Percentiles rank a stretch among this genome's conserved stretches.
Conservation (phyloP, 2,113 vertebrate genomes). For the Apteryx owenii region DNA sequence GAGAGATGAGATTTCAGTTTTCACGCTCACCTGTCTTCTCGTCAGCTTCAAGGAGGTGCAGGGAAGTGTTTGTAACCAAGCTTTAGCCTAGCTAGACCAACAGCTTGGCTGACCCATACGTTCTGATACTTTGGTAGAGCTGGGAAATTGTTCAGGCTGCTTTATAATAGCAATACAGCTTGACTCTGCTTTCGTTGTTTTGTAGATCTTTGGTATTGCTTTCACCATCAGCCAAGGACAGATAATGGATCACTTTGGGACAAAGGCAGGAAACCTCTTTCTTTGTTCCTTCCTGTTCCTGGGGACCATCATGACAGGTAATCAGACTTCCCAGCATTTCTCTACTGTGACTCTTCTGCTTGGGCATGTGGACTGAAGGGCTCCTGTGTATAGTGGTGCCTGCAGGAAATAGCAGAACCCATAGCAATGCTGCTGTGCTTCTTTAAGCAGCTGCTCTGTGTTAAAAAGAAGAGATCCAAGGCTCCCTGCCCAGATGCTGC, state of each 20-base stretch:
- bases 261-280: constrained; percentile 88
- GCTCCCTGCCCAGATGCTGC: neutral
- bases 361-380: neutral
- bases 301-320: constrained; percentile 89
- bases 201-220: constrained; percentile 93
- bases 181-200: constrained; percentile 19
- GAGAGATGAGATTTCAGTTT: neutral
- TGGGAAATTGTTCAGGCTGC: neutral
- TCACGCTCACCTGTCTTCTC: neutral
- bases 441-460: neutral
- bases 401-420: neutral
- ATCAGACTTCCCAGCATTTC: neutral
- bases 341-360: neutral
- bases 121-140: neutral
- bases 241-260: constrained; percentile 86
- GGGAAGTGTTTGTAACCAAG: neutral
- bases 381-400: neutral
- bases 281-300: constrained; percentile 87
- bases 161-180: neutral
- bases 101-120: neutral
- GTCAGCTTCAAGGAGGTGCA: neutral
- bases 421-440: neutral
- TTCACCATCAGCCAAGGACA: constrained; percentile 93
- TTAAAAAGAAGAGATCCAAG: neutral
- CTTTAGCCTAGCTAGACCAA: neutral